Percentiles rank a stretch among this genome's conserved stretches.
phyloP scores from a whole-genome alignment of 2,888 invertebrate species.

The Linnaemya tessellans region DNA sequence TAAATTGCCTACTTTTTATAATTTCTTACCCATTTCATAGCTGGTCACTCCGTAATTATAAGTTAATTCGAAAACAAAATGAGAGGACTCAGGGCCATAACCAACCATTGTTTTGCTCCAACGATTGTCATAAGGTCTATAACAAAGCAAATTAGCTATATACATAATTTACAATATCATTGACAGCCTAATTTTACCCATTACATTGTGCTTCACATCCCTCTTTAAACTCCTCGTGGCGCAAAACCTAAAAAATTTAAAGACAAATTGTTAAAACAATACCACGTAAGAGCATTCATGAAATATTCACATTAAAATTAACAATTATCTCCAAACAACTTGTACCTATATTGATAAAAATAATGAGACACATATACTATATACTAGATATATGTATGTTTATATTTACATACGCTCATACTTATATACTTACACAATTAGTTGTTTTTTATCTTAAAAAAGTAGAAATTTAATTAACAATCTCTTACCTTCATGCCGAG shows the following conservation, averaged over 20 bases:
- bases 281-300: neutral
- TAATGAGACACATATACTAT: neutral
- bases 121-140: slow-evolving; percentile 96
- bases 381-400: too few species aligned
- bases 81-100: slow-evolving; percentile 96
- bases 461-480: neutral
- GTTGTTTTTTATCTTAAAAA: slow-evolving; percentile 1
- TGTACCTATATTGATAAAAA: neutral
- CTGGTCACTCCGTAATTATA: slow-evolving; percentile 97
- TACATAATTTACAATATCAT: neutral
- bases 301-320: neutral
- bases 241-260: slow-evolving; percentile 87
- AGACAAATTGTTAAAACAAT: neutral
- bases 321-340: slow-evolving; percentile 26
- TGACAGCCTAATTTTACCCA: slow-evolving; percentile 87
- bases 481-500: slow-evolving; percentile 96
- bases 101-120: slow-evolving; percentile 99
- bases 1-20: neutral
- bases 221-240: slow-evolving; percentile 98
- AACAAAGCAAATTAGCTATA: slow-evolving; percentile 28
- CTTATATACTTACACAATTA: too few species aligned
- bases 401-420: neutral
- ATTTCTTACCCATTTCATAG: slow-evolving; percentile 89
- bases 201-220: slow-evolving; percentile 99
- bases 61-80: slow-evolving; percentile 98